A percentile compares a stretch with the other conserved stretches of the same genome.
phyloP scores from a whole-genome alignment of 2,113 vertebrate species.

The Nothocercus nigrocapillus region DNA sequence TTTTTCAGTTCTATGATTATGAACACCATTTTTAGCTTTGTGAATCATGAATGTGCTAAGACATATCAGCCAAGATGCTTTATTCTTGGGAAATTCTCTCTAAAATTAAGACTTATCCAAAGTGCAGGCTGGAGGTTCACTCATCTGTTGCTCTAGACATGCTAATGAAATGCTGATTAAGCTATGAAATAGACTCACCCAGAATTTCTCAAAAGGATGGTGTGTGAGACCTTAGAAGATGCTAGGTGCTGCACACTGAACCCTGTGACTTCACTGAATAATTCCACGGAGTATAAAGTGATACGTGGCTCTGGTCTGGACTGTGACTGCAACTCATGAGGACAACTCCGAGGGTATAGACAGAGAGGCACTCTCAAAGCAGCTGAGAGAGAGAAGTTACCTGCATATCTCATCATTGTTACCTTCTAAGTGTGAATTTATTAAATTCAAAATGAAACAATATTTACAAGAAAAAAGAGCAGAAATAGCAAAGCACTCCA shows the following conservation, averaged over 20 bases:
- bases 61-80: neutral
- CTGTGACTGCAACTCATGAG: neutral
- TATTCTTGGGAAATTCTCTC: neutral
- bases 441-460: neutral
- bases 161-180: neutral
- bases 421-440: neutral
- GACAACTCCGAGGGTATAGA: neutral
- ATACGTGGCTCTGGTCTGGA: neutral
- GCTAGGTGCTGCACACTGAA: neutral
- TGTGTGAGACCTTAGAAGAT: neutral
- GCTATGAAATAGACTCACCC: neutral
- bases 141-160: neutral
- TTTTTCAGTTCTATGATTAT: neutral
- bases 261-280: neutral
- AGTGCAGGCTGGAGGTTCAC: neutral
- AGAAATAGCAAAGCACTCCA: neutral
- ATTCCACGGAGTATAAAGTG: neutral
- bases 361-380: neutral
- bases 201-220: neutral
- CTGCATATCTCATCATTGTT: neutral
- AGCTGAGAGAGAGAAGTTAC: neutral
- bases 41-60: conserved; percentile 25
- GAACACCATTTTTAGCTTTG: conserved; percentile 11
- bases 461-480: neutral
- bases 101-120: conserved; percentile 2